Evolutionary conservation across 2,888 invertebrate species (phyloP).

Genomic region (Platycnemis pennipes): DNA sequence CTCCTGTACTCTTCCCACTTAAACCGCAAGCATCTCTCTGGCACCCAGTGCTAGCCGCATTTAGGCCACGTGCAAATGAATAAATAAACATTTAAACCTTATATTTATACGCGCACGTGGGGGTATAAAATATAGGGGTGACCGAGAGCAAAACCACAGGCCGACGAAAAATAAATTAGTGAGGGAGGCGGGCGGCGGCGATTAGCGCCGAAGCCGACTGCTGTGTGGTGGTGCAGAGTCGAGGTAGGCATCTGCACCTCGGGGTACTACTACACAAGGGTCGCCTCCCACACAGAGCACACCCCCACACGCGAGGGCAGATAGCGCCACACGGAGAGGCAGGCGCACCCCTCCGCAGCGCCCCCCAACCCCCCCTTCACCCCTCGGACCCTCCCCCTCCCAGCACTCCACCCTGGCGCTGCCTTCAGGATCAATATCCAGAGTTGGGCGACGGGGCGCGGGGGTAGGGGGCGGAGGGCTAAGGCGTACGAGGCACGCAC

Average conservation of each 20-base stretch:
- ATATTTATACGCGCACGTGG: background rate
- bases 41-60: background rate
- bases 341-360: background rate
- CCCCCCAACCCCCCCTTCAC: background rate
- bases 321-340: background rate
- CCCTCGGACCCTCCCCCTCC: background rate
- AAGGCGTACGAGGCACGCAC: background rate
- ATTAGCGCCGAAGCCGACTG: background rate
- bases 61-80: background rate
- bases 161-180: background rate
- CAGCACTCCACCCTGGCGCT: conserved; percentile 21
- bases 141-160: background rate
- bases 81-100: background rate
- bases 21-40: background rate
- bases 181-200: background rate
- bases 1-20: background rate
- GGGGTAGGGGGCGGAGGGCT: background rate
- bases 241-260: background rate
- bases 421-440: conserved; percentile 66
- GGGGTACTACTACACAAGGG: background rate
- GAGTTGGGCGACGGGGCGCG: background rate
- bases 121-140: background rate
- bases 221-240: background rate
- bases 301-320: background rate
- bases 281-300: background rate